Conservation (phyloP, 2,888 invertebrate genomes). For the Eristalis intricaria region DNA sequence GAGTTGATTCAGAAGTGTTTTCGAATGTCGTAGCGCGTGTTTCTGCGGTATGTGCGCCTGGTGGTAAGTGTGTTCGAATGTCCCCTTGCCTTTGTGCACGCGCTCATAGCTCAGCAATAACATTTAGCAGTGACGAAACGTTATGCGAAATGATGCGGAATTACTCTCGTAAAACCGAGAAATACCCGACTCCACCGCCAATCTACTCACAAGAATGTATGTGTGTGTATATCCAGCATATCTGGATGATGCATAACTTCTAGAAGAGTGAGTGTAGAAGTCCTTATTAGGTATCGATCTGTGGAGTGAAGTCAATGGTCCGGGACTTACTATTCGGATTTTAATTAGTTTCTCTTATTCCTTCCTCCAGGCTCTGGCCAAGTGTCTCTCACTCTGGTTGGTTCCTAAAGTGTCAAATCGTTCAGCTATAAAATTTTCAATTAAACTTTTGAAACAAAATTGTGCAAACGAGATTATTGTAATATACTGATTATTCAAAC, state of each 20-base stretch:
- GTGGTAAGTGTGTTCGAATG: conserved; percentile 26
- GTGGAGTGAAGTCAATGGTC: conserved; percentile 38
- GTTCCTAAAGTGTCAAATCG: conserved; percentile 60
- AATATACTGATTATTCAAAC: conserved; percentile 67
- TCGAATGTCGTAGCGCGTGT: conserved; percentile 15
- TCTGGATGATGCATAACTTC: conserved; percentile 18
- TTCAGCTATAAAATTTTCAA: conserved; percentile 72
- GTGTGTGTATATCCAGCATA: not conserved
- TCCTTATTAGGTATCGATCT: conserved; percentile 40
- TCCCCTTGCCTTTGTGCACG: conserved; percentile 22
- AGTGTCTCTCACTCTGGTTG: not conserved
- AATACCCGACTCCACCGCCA: not conserved
- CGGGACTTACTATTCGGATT: conserved; percentile 43
- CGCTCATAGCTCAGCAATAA: conserved; percentile 57
- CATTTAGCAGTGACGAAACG: conserved; percentile 48
- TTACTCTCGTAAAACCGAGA: conserved; percentile 30
- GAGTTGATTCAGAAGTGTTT: conserved; percentile 27
- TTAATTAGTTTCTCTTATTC: conserved; percentile 56
- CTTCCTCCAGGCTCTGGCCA: not conserved
- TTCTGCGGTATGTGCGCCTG: not conserved
- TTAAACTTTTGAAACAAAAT: conserved; percentile 70
- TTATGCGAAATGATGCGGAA: conserved; percentile 32
- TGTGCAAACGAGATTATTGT: conserved; percentile 70
- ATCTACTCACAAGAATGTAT: not conserved
- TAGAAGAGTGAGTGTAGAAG: conserved; percentile 30